Percentiles rank a stretch among this genome's conserved stretches.
Evolutionary conservation across 2,888 invertebrate species (phyloP).

Genomic region (Thyatira batis): DNA sequence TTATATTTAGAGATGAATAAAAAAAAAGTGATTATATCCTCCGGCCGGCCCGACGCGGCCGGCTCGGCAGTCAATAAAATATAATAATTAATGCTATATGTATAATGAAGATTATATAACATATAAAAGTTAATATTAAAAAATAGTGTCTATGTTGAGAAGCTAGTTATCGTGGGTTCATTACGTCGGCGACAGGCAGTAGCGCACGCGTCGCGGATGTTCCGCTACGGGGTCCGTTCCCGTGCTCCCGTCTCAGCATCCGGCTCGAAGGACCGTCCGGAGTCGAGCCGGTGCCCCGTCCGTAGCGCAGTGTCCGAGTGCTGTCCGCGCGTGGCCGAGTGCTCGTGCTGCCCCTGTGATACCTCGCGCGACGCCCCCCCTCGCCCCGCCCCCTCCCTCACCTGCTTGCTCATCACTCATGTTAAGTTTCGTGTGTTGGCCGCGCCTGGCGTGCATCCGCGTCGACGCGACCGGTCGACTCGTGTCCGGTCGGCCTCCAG

Average conservation of each 20-base stretch:
- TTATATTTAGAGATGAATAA: constrained; percentile 67
- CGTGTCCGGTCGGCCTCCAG: constrained; percentile 18
- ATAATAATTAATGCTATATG: constrained; percentile 41
- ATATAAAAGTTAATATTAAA: constrained; percentile 41
- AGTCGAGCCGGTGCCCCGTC: constrained; percentile 3
- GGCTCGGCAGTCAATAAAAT: constrained; percentile 45
- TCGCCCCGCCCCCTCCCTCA: constrained; percentile 13
- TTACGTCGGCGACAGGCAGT: constrained; percentile 52
- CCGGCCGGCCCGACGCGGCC: constrained; percentile 21
- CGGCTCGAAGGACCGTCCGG: constrained; percentile 2
- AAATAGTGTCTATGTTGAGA: constrained; percentile 56
- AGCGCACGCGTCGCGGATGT: constrained; percentile 35
- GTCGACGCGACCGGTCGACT: not conserved
- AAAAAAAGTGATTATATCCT: constrained; percentile 46
- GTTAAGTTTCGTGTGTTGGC: constrained; percentile 2
- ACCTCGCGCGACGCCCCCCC: constrained; percentile 39
- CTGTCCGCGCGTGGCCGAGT: constrained; percentile 29
- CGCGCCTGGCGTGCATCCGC: not conserved
- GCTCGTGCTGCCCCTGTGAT: constrained; percentile 62
- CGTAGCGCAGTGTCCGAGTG: constrained; percentile 9
- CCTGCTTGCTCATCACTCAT: not conserved
- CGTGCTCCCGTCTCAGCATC: not conserved
- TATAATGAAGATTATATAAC: constrained; percentile 48
- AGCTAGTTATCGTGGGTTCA: constrained; percentile 55
- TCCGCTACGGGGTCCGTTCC: constrained; percentile 24